These are phyloP conservation scores for Neoascia interrupta DNA, from an alignment of 2,888 invertebrate genomes.

Conservation along the genomic window DNA sequence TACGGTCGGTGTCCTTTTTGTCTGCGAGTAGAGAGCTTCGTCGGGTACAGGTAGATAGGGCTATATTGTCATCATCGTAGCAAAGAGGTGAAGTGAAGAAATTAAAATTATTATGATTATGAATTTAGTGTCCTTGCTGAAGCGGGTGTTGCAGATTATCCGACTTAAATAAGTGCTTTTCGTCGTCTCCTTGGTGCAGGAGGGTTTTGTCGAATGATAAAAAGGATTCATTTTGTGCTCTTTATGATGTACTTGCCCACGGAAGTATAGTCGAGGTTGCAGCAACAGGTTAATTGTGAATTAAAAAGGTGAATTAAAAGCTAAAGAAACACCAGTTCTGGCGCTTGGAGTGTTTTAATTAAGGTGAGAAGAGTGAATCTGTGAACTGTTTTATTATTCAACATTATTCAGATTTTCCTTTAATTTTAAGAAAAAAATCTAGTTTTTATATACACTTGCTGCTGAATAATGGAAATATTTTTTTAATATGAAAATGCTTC, in stretches of 20 bases:
- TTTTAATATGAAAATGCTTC: too few relatives aligned
- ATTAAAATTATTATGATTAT: slow-evolving; percentile 61
- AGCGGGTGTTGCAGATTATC: slow-evolving; percentile 56
- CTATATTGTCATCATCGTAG: slow-evolving; percentile 19
- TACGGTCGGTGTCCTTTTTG: slow-evolving; percentile 5
- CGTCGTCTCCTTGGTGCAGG: not conserved
- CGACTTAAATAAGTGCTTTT: slow-evolving; percentile 14
- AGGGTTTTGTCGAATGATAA: slow-evolving; percentile 6
- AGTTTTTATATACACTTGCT: too few relatives aligned
- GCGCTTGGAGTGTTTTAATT: slow-evolving; percentile 18
- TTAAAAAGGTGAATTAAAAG: slow-evolving; percentile 3
- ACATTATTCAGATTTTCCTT: not conserved
- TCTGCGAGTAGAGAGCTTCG: not conserved
- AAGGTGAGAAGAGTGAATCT: slow-evolving; percentile 26
- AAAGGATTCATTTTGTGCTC: slow-evolving; percentile 41
- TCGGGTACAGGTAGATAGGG: not conserved
- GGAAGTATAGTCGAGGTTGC: slow-evolving; percentile 8
- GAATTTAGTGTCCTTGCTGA: slow-evolving; percentile 50
- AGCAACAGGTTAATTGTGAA: slow-evolving; percentile 52
- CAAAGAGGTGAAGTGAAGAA: slow-evolving; percentile 48
- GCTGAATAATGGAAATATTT: too few relatives aligned
- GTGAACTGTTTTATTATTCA: not conserved
- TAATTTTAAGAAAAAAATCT: too few relatives aligned
- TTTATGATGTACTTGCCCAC: slow-evolving; percentile 2
- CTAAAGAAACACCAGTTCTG: not conserved